Evolutionary conservation across 1,140 invertebrate genomes (phyloP), one percentile per base, ranked within the genome.

Genomic region (Drosophila quadrilineata): DNA sequence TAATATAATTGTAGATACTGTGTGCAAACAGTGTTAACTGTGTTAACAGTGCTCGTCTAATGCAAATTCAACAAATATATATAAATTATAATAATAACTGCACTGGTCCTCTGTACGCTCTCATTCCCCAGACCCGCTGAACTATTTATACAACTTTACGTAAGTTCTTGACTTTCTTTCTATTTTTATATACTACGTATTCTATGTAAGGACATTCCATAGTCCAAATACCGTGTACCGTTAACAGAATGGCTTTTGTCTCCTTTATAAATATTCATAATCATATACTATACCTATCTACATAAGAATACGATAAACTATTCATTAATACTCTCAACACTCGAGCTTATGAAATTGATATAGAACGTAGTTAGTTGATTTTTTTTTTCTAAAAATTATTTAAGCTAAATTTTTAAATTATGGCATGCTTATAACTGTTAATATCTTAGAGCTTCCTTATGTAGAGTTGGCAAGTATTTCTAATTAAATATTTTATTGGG

Each of bases 161-260:
- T 82, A 85, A 82, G 77, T 82, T 28, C n/a, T n/a, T n/a, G n/a
- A n/a, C n/a, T 48, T 56, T 21, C 12, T 38, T 60, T 24, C 28
- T 54, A 19, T 48, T 29, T 17, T 10, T 9, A 41, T 6, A 35
- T 35, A 41, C 16, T 19, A 12, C 41, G 54, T 40, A 12, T 62
- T 29, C 12, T 8, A 45, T 38, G 36, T 45, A 38, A 22, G 21
- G 12, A 38, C 52, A 40, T 66, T 58, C 5, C 14, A 22, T 19
- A 41, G 8, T n/a, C n/a, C n/a, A n/a, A n/a, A n/a, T n/a, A n/a
- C n/a, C 16, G 0, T 12, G 1, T 17, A 59, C 16, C n/a, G n/a
- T n/a, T n/a, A n/a, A 50, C 29, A 28, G 9, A 35, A 41, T 33
- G 6, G 54, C 62, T 21, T 41, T 58, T n/a, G n/a, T n/a, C 17